Conservation (phyloP, 2,113 vertebrate genomes). For the Nothocercus nigrocapillus region DNA sequence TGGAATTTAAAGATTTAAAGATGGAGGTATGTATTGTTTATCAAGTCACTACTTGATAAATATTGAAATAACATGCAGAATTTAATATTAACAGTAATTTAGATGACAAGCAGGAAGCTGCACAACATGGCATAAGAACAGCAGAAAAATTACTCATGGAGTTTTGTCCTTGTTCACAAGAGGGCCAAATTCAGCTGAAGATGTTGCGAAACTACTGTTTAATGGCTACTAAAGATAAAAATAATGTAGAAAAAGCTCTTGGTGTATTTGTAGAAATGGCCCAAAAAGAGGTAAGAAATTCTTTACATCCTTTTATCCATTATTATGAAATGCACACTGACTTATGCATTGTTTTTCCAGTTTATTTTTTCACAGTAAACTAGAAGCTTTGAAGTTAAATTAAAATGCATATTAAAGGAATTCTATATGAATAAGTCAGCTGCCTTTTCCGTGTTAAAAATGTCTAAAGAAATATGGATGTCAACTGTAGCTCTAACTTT, state of each 20-base stretch:
- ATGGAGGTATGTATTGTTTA: not conserved
- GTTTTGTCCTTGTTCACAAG: slow-evolving; percentile 42
- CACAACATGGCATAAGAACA: slow-evolving; percentile 52
- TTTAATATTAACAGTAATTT: not conserved
- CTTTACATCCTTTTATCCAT: not conserved
- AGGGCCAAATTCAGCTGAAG: slow-evolving; percentile 42
- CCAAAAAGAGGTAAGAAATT: slow-evolving; percentile 40
- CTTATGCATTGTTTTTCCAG: not conserved
- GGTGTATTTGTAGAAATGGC: slow-evolving; percentile 61
- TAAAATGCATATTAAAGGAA: not conserved
- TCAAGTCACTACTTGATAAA: not conserved
- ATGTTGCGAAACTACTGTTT: slow-evolving; percentile 63
- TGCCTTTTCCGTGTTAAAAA: not conserved
- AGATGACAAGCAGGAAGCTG: slow-evolving; percentile 33
- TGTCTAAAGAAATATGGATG: not conserved
- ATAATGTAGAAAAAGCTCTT: slow-evolving; percentile 64
- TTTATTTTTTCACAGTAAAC: not conserved
- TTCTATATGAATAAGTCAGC: not conserved
- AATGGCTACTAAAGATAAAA: slow-evolving; percentile 65
- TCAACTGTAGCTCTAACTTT: not conserved
- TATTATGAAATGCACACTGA: not conserved
- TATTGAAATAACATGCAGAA: not conserved
- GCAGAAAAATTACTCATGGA: slow-evolving; percentile 74
- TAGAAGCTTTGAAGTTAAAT: not conserved
- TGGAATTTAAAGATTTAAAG: not conserved